These are phyloP conservation scores for Cyphomyrus plagiostoma DNA, from an alignment of 2,113 vertebrate species.

Conservation along the genomic window DNA sequence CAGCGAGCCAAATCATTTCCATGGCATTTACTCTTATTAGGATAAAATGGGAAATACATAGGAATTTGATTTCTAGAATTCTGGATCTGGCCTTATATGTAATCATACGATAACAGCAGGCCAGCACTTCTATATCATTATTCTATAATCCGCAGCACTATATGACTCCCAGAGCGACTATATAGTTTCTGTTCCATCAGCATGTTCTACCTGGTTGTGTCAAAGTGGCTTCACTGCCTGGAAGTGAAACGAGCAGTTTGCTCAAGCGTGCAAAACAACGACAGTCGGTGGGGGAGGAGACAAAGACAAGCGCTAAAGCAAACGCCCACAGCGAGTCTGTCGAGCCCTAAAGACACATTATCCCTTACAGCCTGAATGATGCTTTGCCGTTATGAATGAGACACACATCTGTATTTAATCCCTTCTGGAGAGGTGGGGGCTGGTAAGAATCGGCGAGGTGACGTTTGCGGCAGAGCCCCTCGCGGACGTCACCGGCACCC, in stretches of 20 bases:
- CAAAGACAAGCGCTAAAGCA: not conserved
- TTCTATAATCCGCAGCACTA: not conserved
- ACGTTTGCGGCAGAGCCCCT: not conserved
- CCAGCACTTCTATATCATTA: not conserved
- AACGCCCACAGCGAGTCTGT: not conserved
- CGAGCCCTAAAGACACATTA: constrained; percentile 3
- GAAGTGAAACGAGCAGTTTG: not conserved
- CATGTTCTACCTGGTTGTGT: not conserved
- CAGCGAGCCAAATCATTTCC: not conserved
- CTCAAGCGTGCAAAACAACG: not conserved
- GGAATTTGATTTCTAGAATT: not conserved
- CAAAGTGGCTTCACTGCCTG: not conserved
- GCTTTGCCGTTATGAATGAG: not conserved
- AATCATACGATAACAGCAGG: not conserved
- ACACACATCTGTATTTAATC: constrained; percentile 11
- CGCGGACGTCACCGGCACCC: constrained; percentile 48
- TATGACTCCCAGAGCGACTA: not conserved
- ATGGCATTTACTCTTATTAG: not conserved
- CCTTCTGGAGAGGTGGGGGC: not conserved
- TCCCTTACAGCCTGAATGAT: constrained; percentile 1
- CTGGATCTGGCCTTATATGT: not conserved
- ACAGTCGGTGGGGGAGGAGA: not conserved
- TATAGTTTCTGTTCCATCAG: not conserved
- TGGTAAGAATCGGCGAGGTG: not conserved
- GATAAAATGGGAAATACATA: not conserved